phyloP scores from a whole-genome alignment of 2,797 vertebrate genomes.

The Dendrocincla tyrannina region DNA sequence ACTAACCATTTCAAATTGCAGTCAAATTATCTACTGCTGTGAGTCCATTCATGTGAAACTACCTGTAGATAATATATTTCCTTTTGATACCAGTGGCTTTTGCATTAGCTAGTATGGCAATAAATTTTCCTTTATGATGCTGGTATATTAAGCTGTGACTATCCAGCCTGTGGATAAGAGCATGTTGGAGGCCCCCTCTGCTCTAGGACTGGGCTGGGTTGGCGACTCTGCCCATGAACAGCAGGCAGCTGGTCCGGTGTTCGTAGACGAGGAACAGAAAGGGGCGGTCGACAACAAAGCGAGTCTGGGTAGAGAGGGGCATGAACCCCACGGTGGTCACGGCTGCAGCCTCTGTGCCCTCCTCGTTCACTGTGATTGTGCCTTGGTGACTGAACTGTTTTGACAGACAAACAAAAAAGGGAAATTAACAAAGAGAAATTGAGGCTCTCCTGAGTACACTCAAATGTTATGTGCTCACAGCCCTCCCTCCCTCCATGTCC shows the following conservation, averaged over 20 bases:
- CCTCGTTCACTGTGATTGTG: constrained; percentile 95
- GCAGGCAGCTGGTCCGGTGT: constrained; percentile 91
- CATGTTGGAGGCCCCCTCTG: background rate
- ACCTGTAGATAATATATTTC: background rate
- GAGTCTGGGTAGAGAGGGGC: constrained; percentile 93
- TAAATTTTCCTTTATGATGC: constrained; percentile 25
- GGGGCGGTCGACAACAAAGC: constrained; percentile 87
- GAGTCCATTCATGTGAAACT: background rate
- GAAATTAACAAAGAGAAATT: background rate
- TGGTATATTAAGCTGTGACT: background rate
- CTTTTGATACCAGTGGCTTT: background rate
- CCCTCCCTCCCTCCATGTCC: rapidly evolving
- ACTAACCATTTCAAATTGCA: constrained; percentile 19
- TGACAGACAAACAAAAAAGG: background rate
- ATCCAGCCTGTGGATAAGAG: background rate
- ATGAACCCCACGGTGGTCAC: constrained; percentile 93
- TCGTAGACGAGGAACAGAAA: constrained; percentile 96
- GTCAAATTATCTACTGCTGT: constrained; percentile 13
- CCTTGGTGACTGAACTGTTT: constrained; percentile 93
- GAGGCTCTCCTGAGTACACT: background rate
- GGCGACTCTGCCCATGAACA: constrained; percentile 92
- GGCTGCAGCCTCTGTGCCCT: constrained; percentile 91
- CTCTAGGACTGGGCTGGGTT: constrained; percentile 81
- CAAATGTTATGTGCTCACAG: background rate
- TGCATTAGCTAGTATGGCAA: background rate